Conservation (phyloP, 1,140 invertebrate species). For the Octopus bimaculoides region DNA sequence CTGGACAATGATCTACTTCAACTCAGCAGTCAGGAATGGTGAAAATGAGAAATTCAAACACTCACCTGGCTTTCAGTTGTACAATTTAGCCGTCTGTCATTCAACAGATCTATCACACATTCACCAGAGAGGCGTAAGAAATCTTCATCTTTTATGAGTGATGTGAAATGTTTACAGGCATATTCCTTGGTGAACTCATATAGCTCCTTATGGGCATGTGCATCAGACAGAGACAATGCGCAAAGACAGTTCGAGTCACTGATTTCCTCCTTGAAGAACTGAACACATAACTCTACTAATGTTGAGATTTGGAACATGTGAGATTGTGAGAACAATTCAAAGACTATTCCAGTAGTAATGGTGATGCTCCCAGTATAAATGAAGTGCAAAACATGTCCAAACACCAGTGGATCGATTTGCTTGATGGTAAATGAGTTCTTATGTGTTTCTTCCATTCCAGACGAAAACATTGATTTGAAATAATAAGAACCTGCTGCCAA, state of each 20-base stretch:
- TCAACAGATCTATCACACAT: slow-evolving; percentile 43
- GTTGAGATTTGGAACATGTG: slow-evolving; percentile 46
- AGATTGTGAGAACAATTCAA: slow-evolving; percentile 47
- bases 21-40: too few relatives aligned
- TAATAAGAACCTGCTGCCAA: slow-evolving; percentile 48
- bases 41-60: background rate
- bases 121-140: slow-evolving; percentile 42
- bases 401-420: slow-evolving; percentile 43
- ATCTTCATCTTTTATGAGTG: slow-evolving; percentile 43
- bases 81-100: slow-evolving; percentile 42
- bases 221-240: slow-evolving; percentile 44
- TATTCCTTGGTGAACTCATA: slow-evolving; percentile 43
- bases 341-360: slow-evolving; percentile 37
- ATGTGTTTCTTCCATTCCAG: slow-evolving; percentile 49
- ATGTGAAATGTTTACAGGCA: slow-evolving; percentile 40
- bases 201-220: slow-evolving; percentile 40
- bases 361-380: slow-evolving; percentile 49
- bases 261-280: slow-evolving; percentile 46
- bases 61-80: slow-evolving; percentile 33
- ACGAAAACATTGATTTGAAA: slow-evolving; percentile 47
- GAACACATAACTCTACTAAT: slow-evolving; percentile 45
- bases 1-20: too few relatives aligned
- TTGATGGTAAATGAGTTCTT: slow-evolving; percentile 43
- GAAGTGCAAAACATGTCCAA: slow-evolving; percentile 46
- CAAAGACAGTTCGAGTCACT: slow-evolving; percentile 46